phyloP scores from a whole-genome alignment of 2,888 invertebrate genomes.

The Epistrophe eligans region DNA sequence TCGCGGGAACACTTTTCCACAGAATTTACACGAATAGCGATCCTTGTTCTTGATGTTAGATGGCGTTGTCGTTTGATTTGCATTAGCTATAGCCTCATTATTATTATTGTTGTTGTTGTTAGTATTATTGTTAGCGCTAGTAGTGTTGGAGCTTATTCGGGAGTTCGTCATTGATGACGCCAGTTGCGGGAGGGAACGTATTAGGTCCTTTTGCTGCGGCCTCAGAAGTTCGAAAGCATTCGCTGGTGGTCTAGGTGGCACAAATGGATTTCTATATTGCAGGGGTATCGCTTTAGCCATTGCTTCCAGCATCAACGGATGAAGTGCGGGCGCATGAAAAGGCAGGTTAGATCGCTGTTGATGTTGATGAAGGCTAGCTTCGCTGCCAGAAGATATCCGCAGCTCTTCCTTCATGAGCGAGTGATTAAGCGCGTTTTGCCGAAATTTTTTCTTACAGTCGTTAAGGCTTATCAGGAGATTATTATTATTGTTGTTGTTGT shows the following conservation, averaged over 20 bases:
- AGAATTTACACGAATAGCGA: conserved; percentile 98
- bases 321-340: conserved; percentile 85
- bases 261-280: conserved; percentile 85
- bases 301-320: conserved; percentile 89
- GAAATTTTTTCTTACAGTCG: conserved; percentile 74
- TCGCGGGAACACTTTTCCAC: conserved; percentile 98
- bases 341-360: conserved; percentile 78
- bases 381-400: conserved; percentile 62
- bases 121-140: conserved; percentile 74
- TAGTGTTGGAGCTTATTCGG: conserved; percentile 61
- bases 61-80: conserved; percentile 82
- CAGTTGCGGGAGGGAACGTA: conserved; percentile 71
- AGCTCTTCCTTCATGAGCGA: conserved; percentile 75
- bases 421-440: conserved; percentile 64
- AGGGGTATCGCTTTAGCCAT: conserved; percentile 88
- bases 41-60: conserved; percentile 90
- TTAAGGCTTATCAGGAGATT: conserved; percentile 67
- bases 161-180: conserved; percentile 67
- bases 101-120: conserved; percentile 75
- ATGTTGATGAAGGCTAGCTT: conserved; percentile 74
- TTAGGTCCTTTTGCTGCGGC: conserved; percentile 80
- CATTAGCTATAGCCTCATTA: conserved; percentile 77
- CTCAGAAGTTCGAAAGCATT: conserved; percentile 87
- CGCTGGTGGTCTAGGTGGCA: conserved; percentile 85
- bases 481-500: conserved; percentile 79